Conservation (phyloP, 2,113 vertebrate species). For the Ptilonorhynchus violaceus region DNA sequence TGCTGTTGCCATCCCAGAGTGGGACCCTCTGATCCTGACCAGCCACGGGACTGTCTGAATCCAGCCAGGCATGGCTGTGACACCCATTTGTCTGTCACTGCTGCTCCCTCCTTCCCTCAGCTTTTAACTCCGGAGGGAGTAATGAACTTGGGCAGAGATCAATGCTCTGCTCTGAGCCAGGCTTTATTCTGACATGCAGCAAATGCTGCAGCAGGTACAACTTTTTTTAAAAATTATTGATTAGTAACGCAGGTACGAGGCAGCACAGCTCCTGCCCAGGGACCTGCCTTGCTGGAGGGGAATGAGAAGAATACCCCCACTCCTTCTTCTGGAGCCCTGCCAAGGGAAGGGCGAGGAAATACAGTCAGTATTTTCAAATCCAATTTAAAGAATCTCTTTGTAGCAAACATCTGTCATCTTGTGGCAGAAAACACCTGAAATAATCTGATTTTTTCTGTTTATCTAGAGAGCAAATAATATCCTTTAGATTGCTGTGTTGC, state of each 20-base stretch:
- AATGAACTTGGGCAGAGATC: slow-evolving; percentile 18
- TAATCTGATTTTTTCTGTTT: slow-evolving; percentile 13
- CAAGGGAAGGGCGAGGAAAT: background rate
- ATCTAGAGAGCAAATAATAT: background rate
- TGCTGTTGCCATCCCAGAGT: too few species aligned
- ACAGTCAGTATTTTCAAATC: background rate
- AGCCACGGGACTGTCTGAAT: background rate
- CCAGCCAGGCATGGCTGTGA: fast-evolving
- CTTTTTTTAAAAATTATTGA: background rate
- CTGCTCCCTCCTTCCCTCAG: background rate
- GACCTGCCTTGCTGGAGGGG: background rate
- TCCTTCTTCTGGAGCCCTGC: background rate
- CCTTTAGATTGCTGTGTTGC: background rate
- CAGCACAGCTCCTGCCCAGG: background rate
- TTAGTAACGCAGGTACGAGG: background rate
- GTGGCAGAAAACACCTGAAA: slow-evolving; percentile 2
- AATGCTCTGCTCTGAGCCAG: background rate
- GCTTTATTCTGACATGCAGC: background rate
- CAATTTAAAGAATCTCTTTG: background rate
- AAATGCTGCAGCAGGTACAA: background rate
- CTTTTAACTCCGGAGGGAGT: background rate
- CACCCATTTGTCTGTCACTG: fast-evolving
- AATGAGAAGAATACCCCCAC: background rate
- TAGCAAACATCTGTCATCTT: background rate
- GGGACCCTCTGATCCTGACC: background rate